phyloP scores from a whole-genome alignment of 2,797 vertebrate genomes.

The Malurus splendens region DNA sequence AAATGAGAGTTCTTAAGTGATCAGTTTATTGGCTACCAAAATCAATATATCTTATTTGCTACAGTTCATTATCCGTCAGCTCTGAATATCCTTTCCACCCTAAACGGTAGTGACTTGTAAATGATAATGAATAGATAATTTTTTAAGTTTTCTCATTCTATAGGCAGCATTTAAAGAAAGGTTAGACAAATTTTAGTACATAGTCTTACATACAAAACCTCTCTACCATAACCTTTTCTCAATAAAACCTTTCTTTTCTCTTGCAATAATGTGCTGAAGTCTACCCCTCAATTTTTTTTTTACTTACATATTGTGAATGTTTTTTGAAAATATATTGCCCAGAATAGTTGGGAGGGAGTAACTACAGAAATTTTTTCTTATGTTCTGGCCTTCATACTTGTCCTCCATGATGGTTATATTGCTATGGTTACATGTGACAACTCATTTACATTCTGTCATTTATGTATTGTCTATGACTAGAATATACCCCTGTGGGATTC shows the following conservation, averaged over 20 bases:
- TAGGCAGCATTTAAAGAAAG: neutral
- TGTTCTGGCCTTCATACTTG: neutral
- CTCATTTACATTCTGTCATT: neutral
- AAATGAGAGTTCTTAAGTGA: neutral
- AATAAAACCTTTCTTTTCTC: neutral
- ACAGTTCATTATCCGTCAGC: neutral
- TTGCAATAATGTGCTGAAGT: neutral
- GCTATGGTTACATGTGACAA: neutral
- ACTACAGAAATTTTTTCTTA: neutral
- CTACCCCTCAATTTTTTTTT: neutral
- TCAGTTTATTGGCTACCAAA: neutral
- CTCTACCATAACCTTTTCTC: neutral
- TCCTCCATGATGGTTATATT: neutral
- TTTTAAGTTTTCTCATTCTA: neutral
- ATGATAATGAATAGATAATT: neutral
- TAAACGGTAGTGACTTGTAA: neutral
- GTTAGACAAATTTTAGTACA: neutral
- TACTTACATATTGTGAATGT: rapidly evolving
- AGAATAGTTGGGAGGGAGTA: neutral
- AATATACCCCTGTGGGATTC: neutral
- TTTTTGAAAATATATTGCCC: neutral
- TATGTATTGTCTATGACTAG: too few species aligned
- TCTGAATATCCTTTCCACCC: neutral
- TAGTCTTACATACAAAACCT: rapidly evolving
- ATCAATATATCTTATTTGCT: neutral